Evolutionary conservation across 2,888 invertebrate genomes (phyloP).

Genomic region (Cybosia mesomella): DNA sequence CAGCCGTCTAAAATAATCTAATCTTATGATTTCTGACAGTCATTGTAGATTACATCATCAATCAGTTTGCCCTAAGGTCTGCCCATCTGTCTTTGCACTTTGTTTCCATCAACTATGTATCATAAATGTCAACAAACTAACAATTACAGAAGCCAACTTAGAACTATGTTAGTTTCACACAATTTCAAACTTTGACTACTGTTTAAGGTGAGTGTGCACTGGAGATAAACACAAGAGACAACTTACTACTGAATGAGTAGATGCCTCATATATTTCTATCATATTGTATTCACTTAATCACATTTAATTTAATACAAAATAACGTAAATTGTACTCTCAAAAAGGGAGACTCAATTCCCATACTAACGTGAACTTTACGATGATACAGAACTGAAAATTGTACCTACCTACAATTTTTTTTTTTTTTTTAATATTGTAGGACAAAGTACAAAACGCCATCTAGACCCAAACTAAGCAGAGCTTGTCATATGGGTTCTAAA

Average conservation of each 20-base stretch:
- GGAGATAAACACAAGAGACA: not conserved
- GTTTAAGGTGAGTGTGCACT: slow-evolving; percentile 7
- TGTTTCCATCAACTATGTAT: slow-evolving; percentile 34
- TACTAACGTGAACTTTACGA: too few relatives aligned
- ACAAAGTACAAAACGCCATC: too few relatives aligned
- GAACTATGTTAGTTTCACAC: slow-evolving; percentile 55
- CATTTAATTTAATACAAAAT: not conserved
- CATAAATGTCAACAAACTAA: slow-evolving; percentile 33
- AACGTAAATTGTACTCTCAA: too few relatives aligned
- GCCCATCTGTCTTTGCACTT: not conserved
- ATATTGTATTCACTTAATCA: not conserved
- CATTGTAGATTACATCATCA: not conserved
- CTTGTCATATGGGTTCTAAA: too few relatives aligned
- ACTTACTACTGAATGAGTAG: not conserved
- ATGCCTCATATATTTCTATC: not conserved
- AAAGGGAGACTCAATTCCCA: too few relatives aligned
- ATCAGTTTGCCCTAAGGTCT: too few relatives aligned
- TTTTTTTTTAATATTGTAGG: too few relatives aligned
- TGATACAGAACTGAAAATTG: too few relatives aligned
- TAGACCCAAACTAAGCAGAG: too few relatives aligned
- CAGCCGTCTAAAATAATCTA: too few relatives aligned
- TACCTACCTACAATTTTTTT: too few relatives aligned
- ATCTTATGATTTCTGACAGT: too few relatives aligned
- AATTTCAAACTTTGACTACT: slow-evolving; percentile 57
- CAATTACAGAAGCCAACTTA: slow-evolving; percentile 47